Percentiles rank a stretch among this genome's conserved stretches.
Conservation (phyloP, 23 tunicate genomes). For the Trididemnum miniatum region DNA sequence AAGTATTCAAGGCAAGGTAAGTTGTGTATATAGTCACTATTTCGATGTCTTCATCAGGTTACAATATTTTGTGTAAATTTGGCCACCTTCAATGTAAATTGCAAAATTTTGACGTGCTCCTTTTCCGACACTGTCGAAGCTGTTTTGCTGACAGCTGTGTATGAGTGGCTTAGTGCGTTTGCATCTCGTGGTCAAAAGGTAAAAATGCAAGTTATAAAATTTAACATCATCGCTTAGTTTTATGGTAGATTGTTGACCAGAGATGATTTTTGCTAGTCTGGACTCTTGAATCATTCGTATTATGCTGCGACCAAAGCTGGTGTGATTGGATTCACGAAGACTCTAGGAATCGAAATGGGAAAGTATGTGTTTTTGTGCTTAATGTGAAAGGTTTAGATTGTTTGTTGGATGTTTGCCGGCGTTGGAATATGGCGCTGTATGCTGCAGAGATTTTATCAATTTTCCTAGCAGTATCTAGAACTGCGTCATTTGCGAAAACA, state of each 20-base stretch:
- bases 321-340: conserved; percentile 81
- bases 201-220: too few relatives aligned
- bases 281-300: conserved; percentile 49
- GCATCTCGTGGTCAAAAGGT: too few relatives aligned
- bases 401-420: too few relatives aligned
- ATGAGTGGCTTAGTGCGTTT: too few relatives aligned
- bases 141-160: background rate
- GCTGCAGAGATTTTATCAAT: too few relatives aligned
- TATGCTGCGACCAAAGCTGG: conserved; percentile 92
- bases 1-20: background rate
- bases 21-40: too few relatives aligned
- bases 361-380: conserved; percentile 23
- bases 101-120: background rate
- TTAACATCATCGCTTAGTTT: too few relatives aligned
- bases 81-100: conserved; percentile 68
- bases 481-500: too few relatives aligned
- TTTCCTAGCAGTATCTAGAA: too few relatives aligned
- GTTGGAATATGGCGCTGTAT: too few relatives aligned
- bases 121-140: background rate
- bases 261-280: background rate
- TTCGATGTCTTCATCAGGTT: too few relatives aligned
- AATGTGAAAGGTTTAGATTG: background rate
- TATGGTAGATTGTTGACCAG: background rate
- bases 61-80: conserved; percentile 44
- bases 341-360: conserved; percentile 69